Evolutionary conservation across 2,888 invertebrate genomes (phyloP).

Genomic region (Dasypogon diadema): DNA sequence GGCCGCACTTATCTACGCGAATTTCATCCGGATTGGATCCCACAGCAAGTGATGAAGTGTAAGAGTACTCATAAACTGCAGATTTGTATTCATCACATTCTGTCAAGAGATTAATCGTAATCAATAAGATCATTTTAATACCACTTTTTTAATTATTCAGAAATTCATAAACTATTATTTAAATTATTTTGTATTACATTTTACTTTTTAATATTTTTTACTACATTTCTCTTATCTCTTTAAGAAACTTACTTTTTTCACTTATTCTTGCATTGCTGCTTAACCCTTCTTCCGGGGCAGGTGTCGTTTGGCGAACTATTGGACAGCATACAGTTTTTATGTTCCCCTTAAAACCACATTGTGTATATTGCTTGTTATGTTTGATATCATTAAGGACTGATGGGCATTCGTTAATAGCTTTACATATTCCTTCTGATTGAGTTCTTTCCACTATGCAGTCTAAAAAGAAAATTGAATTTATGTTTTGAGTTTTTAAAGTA

Average conservation of each 20-base stretch:
- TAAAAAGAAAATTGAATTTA: too few relatives aligned
- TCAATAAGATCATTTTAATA: too few relatives aligned
- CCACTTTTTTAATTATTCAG: too few relatives aligned
- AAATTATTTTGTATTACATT: too few relatives aligned
- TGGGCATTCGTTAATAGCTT: neutral
- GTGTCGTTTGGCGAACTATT: neutral
- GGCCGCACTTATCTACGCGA: constrained; percentile 67
- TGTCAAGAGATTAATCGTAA: too few relatives aligned
- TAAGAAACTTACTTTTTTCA: neutral
- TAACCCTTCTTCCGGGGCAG: too few relatives aligned
- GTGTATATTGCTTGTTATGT: constrained; percentile 45
- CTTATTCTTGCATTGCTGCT: constrained; percentile 6
- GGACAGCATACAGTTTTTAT: constrained; percentile 60
- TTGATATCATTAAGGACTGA: neutral
- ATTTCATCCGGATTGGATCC: constrained; percentile 62
- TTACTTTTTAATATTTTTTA: too few relatives aligned
- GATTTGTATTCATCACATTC: constrained; percentile 54
- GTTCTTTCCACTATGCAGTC: neutral
- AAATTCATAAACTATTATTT: too few relatives aligned
- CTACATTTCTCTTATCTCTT: too few relatives aligned
- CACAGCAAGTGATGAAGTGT: neutral
- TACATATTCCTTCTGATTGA: neutral
- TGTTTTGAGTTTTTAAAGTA: too few relatives aligned
- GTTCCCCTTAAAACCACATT: constrained; percentile 58
- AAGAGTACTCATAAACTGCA: constrained; percentile 45